Conservation (phyloP, 2,888 invertebrate species). For the Caenorhabditis angaria region DNA sequence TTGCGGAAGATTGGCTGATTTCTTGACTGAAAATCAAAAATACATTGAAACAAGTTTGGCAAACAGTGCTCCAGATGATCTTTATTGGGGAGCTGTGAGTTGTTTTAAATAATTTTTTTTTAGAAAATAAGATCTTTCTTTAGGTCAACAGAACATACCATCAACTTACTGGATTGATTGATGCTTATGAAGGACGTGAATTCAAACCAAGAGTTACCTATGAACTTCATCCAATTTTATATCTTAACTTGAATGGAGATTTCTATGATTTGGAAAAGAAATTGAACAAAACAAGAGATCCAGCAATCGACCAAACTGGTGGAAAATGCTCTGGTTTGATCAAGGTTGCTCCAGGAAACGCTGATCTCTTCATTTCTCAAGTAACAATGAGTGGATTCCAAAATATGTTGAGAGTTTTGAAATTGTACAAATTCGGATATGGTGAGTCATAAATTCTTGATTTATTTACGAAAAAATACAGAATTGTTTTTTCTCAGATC, state of each 20-base stretch:
- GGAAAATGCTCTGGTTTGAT: constrained; percentile 69
- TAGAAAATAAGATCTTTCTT: no score
- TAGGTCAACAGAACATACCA: constrained; percentile 63
- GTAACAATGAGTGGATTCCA: constrained; percentile 71
- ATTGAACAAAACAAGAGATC: constrained; percentile 71
- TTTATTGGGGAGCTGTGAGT: constrained; percentile 68
- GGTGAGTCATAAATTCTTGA: constrained; percentile 38
- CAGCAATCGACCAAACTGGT: constrained; percentile 53
- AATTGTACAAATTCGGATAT: constrained; percentile 79
- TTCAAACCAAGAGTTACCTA: constrained; percentile 55
- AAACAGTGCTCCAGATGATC: constrained; percentile 60
- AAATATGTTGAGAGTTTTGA: constrained; percentile 67
- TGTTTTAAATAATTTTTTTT: no score
- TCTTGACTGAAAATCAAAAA: constrained; percentile 60
- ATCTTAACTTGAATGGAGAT: constrained; percentile 68
- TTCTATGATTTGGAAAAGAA: constrained; percentile 71
- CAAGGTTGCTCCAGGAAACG: constrained; percentile 69
- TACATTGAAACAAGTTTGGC: constrained; percentile 63
- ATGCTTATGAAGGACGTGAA: constrained; percentile 55
- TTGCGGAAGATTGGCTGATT: constrained; percentile 60
- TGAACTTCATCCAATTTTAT: constrained; percentile 64
- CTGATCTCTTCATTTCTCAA: constrained; percentile 69
- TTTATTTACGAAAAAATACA: not conserved
- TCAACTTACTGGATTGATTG: constrained; percentile 64
- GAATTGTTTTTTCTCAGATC: constrained; percentile 36